A percentile compares a stretch with the other conserved stretches of the same genome.
phyloP scores from a whole-genome alignment of 2,797 vertebrate genomes.

The Acropternis orthonyx region DNA sequence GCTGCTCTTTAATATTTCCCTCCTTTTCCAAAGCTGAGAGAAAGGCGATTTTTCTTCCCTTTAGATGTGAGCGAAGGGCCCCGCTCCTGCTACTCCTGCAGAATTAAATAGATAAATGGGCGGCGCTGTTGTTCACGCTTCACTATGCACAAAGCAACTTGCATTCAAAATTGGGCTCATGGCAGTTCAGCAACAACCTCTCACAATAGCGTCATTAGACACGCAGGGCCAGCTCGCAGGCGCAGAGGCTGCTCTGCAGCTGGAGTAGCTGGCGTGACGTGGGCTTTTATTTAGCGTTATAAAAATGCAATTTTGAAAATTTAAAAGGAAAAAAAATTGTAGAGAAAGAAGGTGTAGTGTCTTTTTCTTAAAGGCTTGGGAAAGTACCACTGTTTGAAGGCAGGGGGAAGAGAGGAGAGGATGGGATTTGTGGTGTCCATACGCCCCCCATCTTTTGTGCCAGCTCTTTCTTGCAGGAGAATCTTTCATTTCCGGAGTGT shows the following conservation, averaged over 20 bases:
- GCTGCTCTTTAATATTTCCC: slow-evolving; percentile 5
- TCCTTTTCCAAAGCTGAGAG: slow-evolving; percentile 16
- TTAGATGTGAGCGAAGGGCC: slow-evolving; percentile 68
- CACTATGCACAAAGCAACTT: slow-evolving; percentile 76
- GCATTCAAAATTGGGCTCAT: slow-evolving; percentile 69
- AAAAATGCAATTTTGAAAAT: background rate
- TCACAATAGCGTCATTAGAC: slow-evolving; percentile 61
- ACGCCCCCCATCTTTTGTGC: background rate
- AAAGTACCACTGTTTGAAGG: background rate
- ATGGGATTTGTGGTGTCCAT: background rate
- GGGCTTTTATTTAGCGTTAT: background rate
- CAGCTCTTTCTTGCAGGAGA: background rate
- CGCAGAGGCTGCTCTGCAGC: slow-evolving; percentile 25
- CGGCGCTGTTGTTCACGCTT: slow-evolving; percentile 77
- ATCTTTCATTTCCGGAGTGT: background rate
- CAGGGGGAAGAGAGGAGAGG: background rate
- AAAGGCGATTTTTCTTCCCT: slow-evolving; percentile 49
- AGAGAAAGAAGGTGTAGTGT: background rate
- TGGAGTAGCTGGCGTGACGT: background rate
- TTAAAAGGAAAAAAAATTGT: background rate
- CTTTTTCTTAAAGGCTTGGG: background rate
- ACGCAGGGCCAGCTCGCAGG: slow-evolving; percentile 34
- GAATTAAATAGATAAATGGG: slow-evolving; percentile 81
- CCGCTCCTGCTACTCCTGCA: slow-evolving; percentile 79
- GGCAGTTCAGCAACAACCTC: slow-evolving; percentile 71